Evolutionary conservation across 2,113 vertebrate species (phyloP).

Genomic region (Rhinogobius similis): DNA sequence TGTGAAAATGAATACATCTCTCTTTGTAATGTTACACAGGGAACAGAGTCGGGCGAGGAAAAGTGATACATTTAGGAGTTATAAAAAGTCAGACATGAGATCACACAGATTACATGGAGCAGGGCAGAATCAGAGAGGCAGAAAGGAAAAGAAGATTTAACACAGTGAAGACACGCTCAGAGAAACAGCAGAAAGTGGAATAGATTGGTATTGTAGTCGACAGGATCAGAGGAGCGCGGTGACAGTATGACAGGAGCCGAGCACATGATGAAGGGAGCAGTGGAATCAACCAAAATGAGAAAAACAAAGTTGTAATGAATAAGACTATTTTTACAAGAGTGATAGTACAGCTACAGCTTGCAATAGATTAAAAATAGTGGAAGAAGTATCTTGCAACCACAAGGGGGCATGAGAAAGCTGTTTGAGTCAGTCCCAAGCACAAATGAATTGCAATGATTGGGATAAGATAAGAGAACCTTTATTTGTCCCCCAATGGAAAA

Average conservation of each 20-base stretch:
- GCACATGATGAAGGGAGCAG: conserved; percentile 6
- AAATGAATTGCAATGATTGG: background rate
- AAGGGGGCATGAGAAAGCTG: background rate
- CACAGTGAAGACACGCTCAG: conserved; percentile 22
- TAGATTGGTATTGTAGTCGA: conserved; percentile 21
- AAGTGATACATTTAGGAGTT: conserved; percentile 63
- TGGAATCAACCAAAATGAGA: conserved; percentile 13
- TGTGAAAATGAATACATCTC: conserved; percentile 54
- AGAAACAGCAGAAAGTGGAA: conserved; percentile 11
- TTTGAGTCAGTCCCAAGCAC: background rate
- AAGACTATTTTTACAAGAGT: conserved; percentile 6
- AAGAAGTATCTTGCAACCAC: background rate
- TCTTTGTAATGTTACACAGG: conserved; percentile 49
- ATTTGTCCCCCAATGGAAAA: no score
- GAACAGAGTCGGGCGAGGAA: conserved; percentile 46
- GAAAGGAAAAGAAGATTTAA: conserved; percentile 23
- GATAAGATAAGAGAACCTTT: no score
- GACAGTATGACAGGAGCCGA: conserved; percentile 27
- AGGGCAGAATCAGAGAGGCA: conserved; percentile 45
- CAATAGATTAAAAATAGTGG: background rate
- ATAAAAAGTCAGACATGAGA: conserved; percentile 57
- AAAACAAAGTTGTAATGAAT: conserved; percentile 7
- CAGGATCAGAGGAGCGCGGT: conserved; percentile 24
- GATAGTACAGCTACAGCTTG: conserved; percentile 18
- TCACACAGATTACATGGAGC: conserved; percentile 58